A percentile compares a stretch with the other conserved stretches of the same genome.
Conservation (phyloP, 92 coral and sea anemone genomes). For the Diadumene lineata region DNA sequence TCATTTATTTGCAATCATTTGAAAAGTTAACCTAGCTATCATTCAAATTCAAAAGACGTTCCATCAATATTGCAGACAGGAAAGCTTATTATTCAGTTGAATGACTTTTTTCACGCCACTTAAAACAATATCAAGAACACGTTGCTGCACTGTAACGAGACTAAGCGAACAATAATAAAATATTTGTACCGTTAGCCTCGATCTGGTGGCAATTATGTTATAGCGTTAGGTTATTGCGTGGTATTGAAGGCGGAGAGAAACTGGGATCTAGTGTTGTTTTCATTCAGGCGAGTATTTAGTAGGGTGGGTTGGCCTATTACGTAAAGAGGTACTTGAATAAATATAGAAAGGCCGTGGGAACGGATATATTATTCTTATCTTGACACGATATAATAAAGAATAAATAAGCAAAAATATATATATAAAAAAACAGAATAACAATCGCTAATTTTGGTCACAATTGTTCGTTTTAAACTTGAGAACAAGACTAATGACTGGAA, state of each 20-base stretch:
- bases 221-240: not conserved
- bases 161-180: not conserved
- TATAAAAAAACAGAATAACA: too few relatives aligned
- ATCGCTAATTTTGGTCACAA: too few relatives aligned
- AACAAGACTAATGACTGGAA: not conserved
- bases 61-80: too few relatives aligned
- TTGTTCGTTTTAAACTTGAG: too few relatives aligned
- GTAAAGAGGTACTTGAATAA: not conserved
- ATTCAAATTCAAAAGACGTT: too few relatives aligned
- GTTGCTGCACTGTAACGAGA: not conserved
- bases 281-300: not conserved
- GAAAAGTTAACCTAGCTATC: too few relatives aligned
- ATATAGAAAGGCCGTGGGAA: slow-evolving; percentile 6
- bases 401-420: too few relatives aligned
- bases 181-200: slow-evolving; percentile 12
- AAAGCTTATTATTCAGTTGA: not conserved
- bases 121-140: not conserved
- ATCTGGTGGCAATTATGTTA: not conserved
- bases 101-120: not conserved
- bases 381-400: too few relatives aligned
- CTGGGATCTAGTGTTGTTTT: not conserved
- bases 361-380: too few relatives aligned
- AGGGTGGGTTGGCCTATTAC: not conserved
- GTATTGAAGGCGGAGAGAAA: not conserved
- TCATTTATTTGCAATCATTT: too few relatives aligned